Base-by-base conservation (phyloP, 2,888 invertebrate genomes). In the Pristionchus fissidentatus region DNA sequence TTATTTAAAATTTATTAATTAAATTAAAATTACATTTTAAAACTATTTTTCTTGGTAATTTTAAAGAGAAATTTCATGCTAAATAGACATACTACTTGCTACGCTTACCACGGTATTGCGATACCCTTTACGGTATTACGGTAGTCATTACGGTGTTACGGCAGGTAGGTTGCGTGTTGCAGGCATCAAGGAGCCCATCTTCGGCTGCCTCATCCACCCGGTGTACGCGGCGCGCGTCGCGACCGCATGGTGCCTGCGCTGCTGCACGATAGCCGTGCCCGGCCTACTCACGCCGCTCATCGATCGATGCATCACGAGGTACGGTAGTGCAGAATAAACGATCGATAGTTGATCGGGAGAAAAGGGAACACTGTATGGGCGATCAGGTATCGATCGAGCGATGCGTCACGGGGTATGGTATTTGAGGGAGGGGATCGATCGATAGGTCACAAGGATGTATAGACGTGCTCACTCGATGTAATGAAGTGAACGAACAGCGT, bases 281-380 rank as follows among this genome's bases (percentile, higher is more conserved):
- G 96, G 97, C 90, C 97, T 97, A 93, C 95, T 97, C 90, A 96
- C 98, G 60, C 97, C 97, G 7, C 94, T 98, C 62, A 95, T 98
- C 88, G 97, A 98, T 94, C 95, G 93, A 52, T 92, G 92, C 80
- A 77, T 92, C 15, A 90, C 80, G 81, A 85, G 88, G 89, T 89
- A 70, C 26, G 77, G 62, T 60, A 43, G 38, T n/a, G 15, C 5
- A 57, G 52, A 22, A 10, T 10, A 22, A 38, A 13, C 49, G 3
- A 5, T 83, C 26, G 41, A 13, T 46, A 75, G 22, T 60, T 60
- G 10, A 60, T 8, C 8, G 60, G n/a, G 22, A 13, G 49, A 49
- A 49, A 19, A 13, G 19, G 49, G 10, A 19, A 49, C 8, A 49
- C 19, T 49, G 13, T 19, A 19, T 10, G 19, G 19, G 10, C 49